Conservation (phyloP, 2,888 invertebrate genomes). For the Camptogramma bilineatum region DNA sequence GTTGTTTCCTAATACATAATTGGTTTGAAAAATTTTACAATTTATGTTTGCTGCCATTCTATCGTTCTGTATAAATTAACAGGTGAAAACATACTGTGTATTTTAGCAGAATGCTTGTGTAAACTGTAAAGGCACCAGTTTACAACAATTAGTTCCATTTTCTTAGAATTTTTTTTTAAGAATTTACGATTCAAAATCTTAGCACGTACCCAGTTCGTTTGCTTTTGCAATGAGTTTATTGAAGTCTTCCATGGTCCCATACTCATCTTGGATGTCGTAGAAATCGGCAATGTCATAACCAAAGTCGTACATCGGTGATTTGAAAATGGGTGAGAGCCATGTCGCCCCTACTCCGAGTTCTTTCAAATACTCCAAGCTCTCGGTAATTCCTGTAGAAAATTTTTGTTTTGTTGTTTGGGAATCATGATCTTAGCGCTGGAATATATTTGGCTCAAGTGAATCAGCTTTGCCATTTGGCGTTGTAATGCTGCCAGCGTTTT, state of each 20-base stretch:
- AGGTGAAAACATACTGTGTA: neutral
- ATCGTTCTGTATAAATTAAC: neutral
- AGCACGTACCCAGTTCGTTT: constrained; percentile 74
- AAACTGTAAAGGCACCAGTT: neutral
- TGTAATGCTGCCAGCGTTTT: too few species aligned
- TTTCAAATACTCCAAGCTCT: constrained; percentile 87
- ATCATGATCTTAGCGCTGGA: neutral
- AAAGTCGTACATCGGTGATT: constrained; percentile 92
- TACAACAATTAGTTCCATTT: too few species aligned
- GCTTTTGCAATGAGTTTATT: constrained; percentile 85
- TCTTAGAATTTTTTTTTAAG: neutral
- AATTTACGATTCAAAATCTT: constrained; percentile 9
- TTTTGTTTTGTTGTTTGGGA: too few species aligned
- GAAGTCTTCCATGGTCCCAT: constrained; percentile 90
- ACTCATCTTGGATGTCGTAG: constrained; percentile 88
- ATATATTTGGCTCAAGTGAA: too few species aligned
- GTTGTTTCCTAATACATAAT: neutral
- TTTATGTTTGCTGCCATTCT: neutral
- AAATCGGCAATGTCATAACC: constrained; percentile 93
- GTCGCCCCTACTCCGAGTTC: constrained; percentile 89
- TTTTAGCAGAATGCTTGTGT: neutral
- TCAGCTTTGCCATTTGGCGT: too few species aligned
- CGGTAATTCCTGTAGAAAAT: constrained; percentile 82
- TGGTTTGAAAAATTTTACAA: neutral
- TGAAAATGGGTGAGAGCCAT: constrained; percentile 91